A percentile compares a stretch with the other conserved stretches of the same genome.
These are phyloP conservation scores for Perodicticus potto DNA, from an alignment of 2,797 vertebrate genomes.

Conservation along the genomic window DNA sequence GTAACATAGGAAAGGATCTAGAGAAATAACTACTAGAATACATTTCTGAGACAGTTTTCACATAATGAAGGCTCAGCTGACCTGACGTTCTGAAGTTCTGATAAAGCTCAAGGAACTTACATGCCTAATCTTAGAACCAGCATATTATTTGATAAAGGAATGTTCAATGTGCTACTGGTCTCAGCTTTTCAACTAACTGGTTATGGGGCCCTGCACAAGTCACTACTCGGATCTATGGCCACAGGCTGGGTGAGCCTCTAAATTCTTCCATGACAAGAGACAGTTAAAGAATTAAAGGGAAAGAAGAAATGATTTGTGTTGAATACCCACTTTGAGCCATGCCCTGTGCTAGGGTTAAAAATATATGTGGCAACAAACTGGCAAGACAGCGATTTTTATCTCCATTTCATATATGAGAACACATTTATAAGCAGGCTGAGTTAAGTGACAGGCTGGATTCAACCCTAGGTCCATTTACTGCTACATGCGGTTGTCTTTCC, in stretches of 20 bases:
- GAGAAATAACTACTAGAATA: not conserved
- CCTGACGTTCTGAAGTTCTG: not conserved
- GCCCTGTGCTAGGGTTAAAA: slow-evolving; percentile 2
- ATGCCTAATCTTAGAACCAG: not conserved
- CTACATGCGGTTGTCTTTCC: not conserved
- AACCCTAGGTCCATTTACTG: not conserved
- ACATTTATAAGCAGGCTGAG: not conserved
- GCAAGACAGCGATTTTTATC: not conserved
- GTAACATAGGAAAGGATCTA: not conserved
- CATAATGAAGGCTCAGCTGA: not conserved
- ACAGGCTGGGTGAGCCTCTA: not conserved
- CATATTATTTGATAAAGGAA: not conserved
- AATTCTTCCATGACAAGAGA: not conserved
- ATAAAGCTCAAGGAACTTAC: not conserved
- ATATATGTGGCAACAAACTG: not conserved
- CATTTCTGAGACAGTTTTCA: not conserved
- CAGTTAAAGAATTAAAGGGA: not conserved
- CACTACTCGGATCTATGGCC: not conserved
- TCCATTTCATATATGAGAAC: not conserved
- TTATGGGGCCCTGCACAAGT: not conserved
- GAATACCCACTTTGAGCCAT: not conserved
- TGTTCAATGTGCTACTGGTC: not conserved
- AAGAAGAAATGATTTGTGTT: not conserved
- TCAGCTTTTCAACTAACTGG: not conserved
- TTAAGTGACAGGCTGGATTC: not conserved